Conservation (phyloP, 2,888 invertebrate genomes). For the Nomada hirtipes region DNA sequence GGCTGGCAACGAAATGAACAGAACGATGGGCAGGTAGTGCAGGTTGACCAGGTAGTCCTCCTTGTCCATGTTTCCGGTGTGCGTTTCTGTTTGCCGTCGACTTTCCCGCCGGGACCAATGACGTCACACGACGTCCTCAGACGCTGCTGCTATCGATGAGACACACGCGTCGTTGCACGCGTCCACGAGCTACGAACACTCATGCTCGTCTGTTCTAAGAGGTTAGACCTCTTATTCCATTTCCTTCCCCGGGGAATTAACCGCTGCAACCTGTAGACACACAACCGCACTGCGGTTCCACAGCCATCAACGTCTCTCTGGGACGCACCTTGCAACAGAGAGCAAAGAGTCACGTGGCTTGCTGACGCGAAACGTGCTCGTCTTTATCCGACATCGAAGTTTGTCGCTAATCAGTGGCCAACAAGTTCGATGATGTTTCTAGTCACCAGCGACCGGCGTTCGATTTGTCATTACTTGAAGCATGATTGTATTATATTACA, state of each 20-base stretch:
- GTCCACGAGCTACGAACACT: constrained; percentile 61
- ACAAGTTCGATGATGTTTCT: too few relatives aligned
- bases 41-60: constrained; percentile 71
- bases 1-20: constrained; percentile 75
- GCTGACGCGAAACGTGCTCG: neutral
- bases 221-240: constrained; percentile 23
- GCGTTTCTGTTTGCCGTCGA: constrained; percentile 21
- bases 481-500: too few relatives aligned
- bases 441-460: too few relatives aligned
- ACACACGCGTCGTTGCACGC: constrained; percentile 58
- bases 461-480: too few relatives aligned
- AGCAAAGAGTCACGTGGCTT: constrained; percentile 29
- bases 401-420: neutral
- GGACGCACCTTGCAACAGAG: constrained; percentile 24
- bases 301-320: constrained; percentile 45
- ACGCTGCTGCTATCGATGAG: constrained; percentile 55
- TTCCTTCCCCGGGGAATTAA: constrained; percentile 34
- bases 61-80: constrained; percentile 72
- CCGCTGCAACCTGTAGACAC: constrained; percentile 14
- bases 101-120: constrained; percentile 53
- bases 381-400: neutral
- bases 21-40: constrained; percentile 76
- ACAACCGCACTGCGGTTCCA: constrained; percentile 34
- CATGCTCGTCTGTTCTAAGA: constrained; percentile 52
- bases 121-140: constrained; percentile 54